These are phyloP conservation scores for Zapornia atra DNA, from an alignment of 2,113 vertebrate genomes.

Conservation along the genomic window DNA sequence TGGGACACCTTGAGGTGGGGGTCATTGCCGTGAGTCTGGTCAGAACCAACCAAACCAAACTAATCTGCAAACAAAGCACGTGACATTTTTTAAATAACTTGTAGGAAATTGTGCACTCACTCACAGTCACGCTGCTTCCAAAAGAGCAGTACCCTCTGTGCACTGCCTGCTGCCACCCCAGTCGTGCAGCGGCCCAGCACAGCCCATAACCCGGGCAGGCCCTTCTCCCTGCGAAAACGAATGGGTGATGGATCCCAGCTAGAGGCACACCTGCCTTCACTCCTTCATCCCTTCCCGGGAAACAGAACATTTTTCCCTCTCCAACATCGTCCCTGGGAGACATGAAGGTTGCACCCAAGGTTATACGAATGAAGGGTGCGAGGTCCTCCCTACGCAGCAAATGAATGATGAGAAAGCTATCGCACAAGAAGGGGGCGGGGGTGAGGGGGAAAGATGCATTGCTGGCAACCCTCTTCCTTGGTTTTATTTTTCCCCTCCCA, in stretches of 20 bases:
- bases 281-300: neutral
- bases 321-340: neutral
- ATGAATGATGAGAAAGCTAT: neutral
- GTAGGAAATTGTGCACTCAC: neutral
- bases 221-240: neutral
- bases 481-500: neutral
- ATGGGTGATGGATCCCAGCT: neutral
- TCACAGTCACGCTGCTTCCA: neutral
- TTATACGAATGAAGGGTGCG: neutral
- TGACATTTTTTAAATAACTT: neutral
- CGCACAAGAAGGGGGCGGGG: neutral
- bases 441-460: fast-evolving
- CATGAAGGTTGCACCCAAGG: neutral
- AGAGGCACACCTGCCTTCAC: neutral
- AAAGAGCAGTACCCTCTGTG: too few relatives aligned
- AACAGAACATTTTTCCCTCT: neutral
- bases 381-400: neutral
- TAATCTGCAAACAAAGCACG: neutral
- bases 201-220: neutral
- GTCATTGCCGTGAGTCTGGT: neutral
- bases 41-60: neutral
- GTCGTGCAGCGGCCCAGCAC: neutral
- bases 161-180: neutral
- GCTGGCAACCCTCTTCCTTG: neutral
- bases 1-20: neutral